phyloP scores from a whole-genome alignment of 2,797 vertebrate species.

The Notolepis coatsorum region DNA sequence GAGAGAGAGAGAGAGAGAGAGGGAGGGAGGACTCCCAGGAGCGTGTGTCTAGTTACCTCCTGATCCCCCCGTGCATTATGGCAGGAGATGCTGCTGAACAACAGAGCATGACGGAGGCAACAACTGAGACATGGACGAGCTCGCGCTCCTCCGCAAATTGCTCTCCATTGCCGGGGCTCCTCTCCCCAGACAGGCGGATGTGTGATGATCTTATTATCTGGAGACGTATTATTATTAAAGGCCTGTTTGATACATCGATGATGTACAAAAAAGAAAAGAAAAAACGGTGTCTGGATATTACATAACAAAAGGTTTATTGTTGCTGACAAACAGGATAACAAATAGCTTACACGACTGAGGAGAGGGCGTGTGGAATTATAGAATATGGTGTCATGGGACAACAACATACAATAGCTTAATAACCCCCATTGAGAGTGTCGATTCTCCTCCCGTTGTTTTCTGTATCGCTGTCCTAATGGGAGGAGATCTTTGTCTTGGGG shows the following conservation, averaged over 20 bases:
- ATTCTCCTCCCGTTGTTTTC: too few relatives aligned
- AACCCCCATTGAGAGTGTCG: too few relatives aligned
- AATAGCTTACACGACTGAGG: not conserved
- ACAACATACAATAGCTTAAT: too few relatives aligned
- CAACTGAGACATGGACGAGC: constrained; percentile 62
- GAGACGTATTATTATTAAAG: constrained; percentile 22
- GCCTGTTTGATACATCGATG: constrained; percentile 18
- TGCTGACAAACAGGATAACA: constrained; percentile 3
- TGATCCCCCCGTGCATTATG: constrained; percentile 66
- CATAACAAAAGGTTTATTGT: constrained; percentile 9
- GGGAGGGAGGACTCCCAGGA: constrained; percentile 57
- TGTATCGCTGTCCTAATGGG: too few relatives aligned
- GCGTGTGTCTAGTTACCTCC: constrained; percentile 66
- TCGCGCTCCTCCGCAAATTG: constrained; percentile 39
- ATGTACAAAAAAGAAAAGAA: too few relatives aligned
- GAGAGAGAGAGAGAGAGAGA: not conserved
- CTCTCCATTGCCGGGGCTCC: constrained; percentile 31
- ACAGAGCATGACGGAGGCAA: constrained; percentile 65
- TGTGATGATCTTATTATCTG: constrained; percentile 41
- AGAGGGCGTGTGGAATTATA: not conserved
- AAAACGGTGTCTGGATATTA: not conserved
- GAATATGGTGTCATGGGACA: too few relatives aligned
- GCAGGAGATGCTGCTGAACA: constrained; percentile 65
- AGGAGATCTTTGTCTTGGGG: too few relatives aligned
- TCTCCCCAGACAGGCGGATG: constrained; percentile 21